Evolutionary conservation across 2,888 invertebrate genomes (phyloP).

Genomic region (Helobdella robusta): DNA sequence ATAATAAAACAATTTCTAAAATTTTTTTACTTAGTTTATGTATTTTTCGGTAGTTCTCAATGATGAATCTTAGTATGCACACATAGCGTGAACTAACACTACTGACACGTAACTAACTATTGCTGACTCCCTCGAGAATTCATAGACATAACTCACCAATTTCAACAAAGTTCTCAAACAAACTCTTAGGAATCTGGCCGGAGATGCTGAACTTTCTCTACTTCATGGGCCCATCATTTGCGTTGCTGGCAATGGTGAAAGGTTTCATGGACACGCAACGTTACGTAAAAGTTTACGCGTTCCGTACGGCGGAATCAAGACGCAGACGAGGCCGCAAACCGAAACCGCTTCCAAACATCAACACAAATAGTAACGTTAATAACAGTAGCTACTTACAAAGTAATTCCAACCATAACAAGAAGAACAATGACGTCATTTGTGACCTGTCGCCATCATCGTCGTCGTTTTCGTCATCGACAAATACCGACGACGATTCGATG

Average conservation of each 20-base stretch:
- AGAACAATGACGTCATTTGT: not conserved
- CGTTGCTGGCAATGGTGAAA: slow-evolving; percentile 6
- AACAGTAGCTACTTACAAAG: not conserved
- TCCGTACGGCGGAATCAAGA: slow-evolving; percentile 10
- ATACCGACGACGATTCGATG: not conserved
- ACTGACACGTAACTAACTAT: no score
- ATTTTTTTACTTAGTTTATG: no score
- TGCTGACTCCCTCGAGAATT: no score
- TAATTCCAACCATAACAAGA: not conserved
- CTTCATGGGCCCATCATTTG: slow-evolving; percentile 17
- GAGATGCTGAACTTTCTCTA: slow-evolving; percentile 16
- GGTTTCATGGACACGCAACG: slow-evolving; percentile 15
- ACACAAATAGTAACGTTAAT: slow-evolving; percentile 8
- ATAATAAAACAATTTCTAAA: no score
- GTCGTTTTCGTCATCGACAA: not conserved
- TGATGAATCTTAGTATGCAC: no score
- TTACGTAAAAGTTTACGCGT: slow-evolving; percentile 19
- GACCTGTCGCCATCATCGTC: not conserved
- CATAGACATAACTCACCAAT: no score
- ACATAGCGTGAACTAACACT: not conserved
- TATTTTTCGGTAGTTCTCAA: no score
- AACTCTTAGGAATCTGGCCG: slow-evolving; percentile 23
- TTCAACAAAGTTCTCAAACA: no score
- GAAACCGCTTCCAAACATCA: slow-evolving; percentile 12
- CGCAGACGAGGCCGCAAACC: not conserved